Evolutionary conservation across 2,888 invertebrate species (phyloP).

Genomic region (Lepidocyrtoides sp.): DNA sequence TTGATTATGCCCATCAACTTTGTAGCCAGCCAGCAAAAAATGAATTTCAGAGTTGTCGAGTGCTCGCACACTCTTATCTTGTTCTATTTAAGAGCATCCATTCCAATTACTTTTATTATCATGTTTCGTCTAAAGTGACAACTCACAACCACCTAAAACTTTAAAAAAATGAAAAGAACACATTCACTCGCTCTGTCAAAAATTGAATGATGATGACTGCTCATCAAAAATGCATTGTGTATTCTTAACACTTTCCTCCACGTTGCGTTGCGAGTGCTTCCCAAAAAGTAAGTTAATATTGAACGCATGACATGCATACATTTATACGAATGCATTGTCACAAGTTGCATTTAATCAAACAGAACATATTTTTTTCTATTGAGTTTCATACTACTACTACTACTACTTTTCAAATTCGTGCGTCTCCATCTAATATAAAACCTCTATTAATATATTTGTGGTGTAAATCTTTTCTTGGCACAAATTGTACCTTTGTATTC

Average conservation of each 20-base stretch:
- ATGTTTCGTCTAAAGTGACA: slow-evolving; percentile 48
- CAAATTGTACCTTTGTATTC: slow-evolving; percentile 41
- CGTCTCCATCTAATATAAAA: background rate
- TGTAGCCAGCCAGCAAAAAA: background rate
- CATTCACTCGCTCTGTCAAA: slow-evolving; percentile 49
- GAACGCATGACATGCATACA: slow-evolving; percentile 20
- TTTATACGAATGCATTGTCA: background rate
- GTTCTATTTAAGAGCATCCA: slow-evolving; percentile 3
- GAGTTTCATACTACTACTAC: background rate
- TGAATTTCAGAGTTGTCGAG: background rate
- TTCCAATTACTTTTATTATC: slow-evolving; percentile 43
- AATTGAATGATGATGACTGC: slow-evolving; percentile 55
- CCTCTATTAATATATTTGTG: background rate
- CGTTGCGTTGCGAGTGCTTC: slow-evolving; percentile 1
- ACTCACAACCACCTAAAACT: slow-evolving; percentile 38
- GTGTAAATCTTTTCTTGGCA: slow-evolving; percentile 11
- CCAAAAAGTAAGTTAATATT: background rate
- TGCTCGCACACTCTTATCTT: background rate
- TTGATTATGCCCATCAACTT: background rate
- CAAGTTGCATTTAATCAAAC: slow-evolving; percentile 42
- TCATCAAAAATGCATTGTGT: slow-evolving; percentile 61
- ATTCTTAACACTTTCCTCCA: slow-evolving; percentile 15
- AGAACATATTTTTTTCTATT: no score
- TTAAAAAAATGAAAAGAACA: slow-evolving; percentile 44
- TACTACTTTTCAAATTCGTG: background rate